Conservation (phyloP, 2,797 vertebrate species). For the Coregonus suidteri region DNA sequence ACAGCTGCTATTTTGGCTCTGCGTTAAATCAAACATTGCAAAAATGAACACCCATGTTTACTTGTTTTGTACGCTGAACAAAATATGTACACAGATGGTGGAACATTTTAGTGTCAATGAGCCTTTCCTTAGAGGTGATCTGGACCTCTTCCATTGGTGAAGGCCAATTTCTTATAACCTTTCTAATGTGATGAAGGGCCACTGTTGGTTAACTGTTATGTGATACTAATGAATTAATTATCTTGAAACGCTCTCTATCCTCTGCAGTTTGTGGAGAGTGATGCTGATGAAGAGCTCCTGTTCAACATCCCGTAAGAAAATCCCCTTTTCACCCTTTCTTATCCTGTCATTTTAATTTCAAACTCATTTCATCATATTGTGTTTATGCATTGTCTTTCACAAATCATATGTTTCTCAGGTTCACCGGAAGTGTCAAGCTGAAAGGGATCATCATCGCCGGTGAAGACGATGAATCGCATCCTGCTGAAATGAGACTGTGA, state of each 20-base stretch:
- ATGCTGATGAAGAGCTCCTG: slow-evolving; percentile 93
- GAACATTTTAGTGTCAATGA: too few species aligned
- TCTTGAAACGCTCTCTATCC: background rate
- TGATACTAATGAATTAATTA: too few species aligned
- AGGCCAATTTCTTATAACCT: too few species aligned
- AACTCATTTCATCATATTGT: background rate
- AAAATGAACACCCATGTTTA: too few species aligned
- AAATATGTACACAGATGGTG: too few species aligned
- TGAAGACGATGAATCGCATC: slow-evolving; percentile 87
- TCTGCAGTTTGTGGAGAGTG: slow-evolving; percentile 92
- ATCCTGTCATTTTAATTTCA: background rate
- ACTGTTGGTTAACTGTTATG: background rate
- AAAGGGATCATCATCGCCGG: slow-evolving; percentile 92
- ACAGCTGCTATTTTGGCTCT: too few species aligned
- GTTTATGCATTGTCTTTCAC: background rate
- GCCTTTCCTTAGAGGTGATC: too few species aligned
- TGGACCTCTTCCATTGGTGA: too few species aligned
- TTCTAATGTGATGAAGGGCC: too few species aligned
- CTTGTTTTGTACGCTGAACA: too few species aligned
- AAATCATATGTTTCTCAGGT: slow-evolving; percentile 76
- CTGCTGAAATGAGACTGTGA: slow-evolving; percentile 93
- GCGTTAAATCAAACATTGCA: too few species aligned
- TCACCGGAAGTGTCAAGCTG: slow-evolving; percentile 92
- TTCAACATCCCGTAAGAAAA: slow-evolving; percentile 95
- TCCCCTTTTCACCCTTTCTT: background rate